Conservation (phyloP, 2,888 invertebrate species). For the Lomographa bimaculata region DNA sequence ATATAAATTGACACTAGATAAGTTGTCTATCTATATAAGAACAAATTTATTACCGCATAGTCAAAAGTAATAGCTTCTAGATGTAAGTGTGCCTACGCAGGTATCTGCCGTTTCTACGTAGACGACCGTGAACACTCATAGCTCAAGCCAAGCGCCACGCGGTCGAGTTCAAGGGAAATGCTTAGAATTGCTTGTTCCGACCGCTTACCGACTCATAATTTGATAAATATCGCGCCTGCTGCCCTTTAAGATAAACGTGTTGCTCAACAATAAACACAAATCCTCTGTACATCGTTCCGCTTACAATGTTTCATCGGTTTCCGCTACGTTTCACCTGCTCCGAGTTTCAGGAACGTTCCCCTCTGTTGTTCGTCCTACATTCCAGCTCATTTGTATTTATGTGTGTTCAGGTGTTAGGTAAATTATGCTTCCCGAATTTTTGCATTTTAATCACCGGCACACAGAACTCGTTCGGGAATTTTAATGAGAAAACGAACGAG, state of each 20-base stretch:
- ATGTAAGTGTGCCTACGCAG: slow-evolving; percentile 18
- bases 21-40: no score
- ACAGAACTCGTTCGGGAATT: slow-evolving; percentile 26
- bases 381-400: slow-evolving; percentile 26
- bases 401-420: slow-evolving; percentile 32
- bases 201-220: slow-evolving; percentile 10
- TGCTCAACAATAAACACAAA: slow-evolving; percentile 29
- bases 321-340: slow-evolving; percentile 36
- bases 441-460: slow-evolving; percentile 32
- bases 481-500: slow-evolving; percentile 29
- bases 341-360: slow-evolving; percentile 35
- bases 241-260: slow-evolving; percentile 23
- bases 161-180: slow-evolving; percentile 55
- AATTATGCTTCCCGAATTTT: slow-evolving; percentile 32
- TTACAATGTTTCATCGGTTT: slow-evolving; percentile 38
- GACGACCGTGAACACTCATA: slow-evolving; percentile 39
- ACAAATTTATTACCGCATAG: no score
- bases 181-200: no score
- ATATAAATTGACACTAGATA: no score
- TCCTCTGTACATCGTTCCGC: slow-evolving; percentile 24
- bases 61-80: slow-evolving; percentile 29
- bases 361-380: slow-evolving; percentile 30
- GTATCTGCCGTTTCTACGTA: slow-evolving; percentile 21
- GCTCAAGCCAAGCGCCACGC: slow-evolving; percentile 26
- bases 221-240: slow-evolving; percentile 6